Evolutionary conservation across 2,888 invertebrate species (phyloP), one percentile per base, ranked within the genome.

Genomic region (Conus canariensis): DNA sequence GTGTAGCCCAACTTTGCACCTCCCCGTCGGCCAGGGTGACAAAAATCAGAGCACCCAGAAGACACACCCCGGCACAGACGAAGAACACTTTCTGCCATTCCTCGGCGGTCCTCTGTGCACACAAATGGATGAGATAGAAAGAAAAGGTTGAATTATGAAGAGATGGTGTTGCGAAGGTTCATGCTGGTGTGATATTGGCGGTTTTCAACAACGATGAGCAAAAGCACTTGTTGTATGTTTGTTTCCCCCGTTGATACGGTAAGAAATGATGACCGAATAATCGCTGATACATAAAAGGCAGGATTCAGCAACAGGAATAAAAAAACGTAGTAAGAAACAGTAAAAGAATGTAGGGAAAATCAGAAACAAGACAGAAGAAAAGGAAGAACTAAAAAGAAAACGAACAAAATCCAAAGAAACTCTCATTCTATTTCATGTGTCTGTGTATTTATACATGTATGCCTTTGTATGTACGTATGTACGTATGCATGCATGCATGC

Each of bases 21-120:
- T 93, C 93, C 0, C 94, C 94, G 30, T 93, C 93, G 0, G 92
- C 93, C 67, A 94, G 92, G 92, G 45, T 45, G 9, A 92, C 22
- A 30, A 88, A 56, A 5, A 94, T 59, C 12, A 94, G n/a, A 0
- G 92, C 89, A 7, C 94, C 94, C 22, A 92, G 77, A 19, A 91
- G 82, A n/a, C 90, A 91, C 77, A 93, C 90, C 8, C 91, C 94
- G 19, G 93, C 93, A 90, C 94, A 94, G 0, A 94, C 91, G 88
- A 92, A 93, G 86, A 94, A 93, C 45, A 94, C 94, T 19, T 87
- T 91, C 22, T 93, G 90, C 94, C 94, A 94, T 90, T 94, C 94
- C 56, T 94, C 93, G 0, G 91, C 91, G 22, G 93, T 92, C 88
- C 92, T 91, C 94, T 94, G 92, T 22, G 16, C 19, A 83, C 56